Base-by-base conservation (phyloP, 2,113 vertebrate genomes). In the Alouatta palliata region DNA sequence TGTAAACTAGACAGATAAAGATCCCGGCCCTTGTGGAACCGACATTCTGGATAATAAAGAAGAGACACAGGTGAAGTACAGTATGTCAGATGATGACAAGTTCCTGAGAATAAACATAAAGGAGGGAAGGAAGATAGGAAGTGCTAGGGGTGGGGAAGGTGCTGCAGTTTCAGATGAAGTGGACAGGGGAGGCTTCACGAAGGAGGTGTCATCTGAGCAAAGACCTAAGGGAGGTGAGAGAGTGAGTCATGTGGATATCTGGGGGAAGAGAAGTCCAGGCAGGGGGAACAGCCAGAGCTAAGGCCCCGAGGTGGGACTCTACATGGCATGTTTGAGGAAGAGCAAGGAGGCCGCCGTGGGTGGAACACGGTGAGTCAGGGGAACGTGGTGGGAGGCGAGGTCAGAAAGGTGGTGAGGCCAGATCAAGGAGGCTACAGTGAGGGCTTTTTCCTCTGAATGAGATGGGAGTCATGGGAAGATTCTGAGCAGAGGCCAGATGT, bases 41-140 rank as follows among this genome's bases (percentile, higher is more conserved):
- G 83, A 91, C 64, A 91, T 87, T 95, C 43, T 94, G 87, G 56
- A 66, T 37, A 89, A 91, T 76, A 83, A 93, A 87, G 64, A 94
- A 73, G 70, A 93, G 85, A 90, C 17, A 79, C 7, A 37, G 20
- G 37, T 87, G 25, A 92, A 84, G 35, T 81, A 80, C 32, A 73
- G 70, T 71, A 87, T 14, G 68, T 66, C 25, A 73, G 52, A 77
- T 68, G 52, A 84, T 80, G 77, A 49, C 80, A 94, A 54, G 27
- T 91, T 73, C 68, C 58, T 94, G 92, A 79, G 76, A 92, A 71
- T 40, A 96, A 92, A 94, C 70, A 37, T 76, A 61, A 85, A 94
- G n/a, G 30, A 87, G 20, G 64, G 25, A 56, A 94, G n/a, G 45
- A 71, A 14, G 45, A 54, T 82, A 92, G 47, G 45, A 90, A 90